These are phyloP conservation scores for Littorina saxatilis DNA, from an alignment of 1,140 invertebrate species.

Conservation along the genomic window DNA sequence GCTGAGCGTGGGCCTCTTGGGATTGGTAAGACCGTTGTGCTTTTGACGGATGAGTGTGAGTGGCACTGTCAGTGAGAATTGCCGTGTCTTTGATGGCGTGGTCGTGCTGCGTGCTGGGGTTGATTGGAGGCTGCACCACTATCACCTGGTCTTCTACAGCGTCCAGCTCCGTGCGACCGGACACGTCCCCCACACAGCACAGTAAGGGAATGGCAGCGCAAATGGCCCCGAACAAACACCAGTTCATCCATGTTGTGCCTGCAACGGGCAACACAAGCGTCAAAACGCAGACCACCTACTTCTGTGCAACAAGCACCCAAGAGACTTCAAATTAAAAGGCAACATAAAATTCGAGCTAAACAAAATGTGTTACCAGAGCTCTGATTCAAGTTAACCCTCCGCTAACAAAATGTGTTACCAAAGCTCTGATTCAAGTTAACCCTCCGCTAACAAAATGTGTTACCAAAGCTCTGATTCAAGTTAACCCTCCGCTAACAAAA, in stretches of 20 bases:
- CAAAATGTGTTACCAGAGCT: too few species aligned
- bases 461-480: too few species aligned
- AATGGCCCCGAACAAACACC: conserved; percentile 53
- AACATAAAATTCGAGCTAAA: too few species aligned
- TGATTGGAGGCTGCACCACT: neutral
- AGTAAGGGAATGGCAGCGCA: conserved; percentile 55
- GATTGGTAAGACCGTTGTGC: neutral
- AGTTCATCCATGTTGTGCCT: conserved; percentile 68
- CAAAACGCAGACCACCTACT: too few species aligned
- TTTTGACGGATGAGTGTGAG: neutral
- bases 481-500: too few species aligned
- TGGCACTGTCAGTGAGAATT: neutral
- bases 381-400: too few species aligned
- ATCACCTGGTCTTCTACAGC: conserved; percentile 18
- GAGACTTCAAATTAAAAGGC: too few species aligned
- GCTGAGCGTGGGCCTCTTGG: neutral
- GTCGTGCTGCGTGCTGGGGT: conserved; percentile 29
- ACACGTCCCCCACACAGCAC: conserved; percentile 52
- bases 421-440: too few species aligned
- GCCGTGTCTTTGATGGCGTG: neutral
- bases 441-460: too few species aligned
- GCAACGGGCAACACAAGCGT: neutral
- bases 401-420: too few species aligned
- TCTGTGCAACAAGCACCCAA: too few species aligned
- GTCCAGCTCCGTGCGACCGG: conserved; percentile 53